Evolutionary conservation across 1,140 invertebrate species (phyloP).

Genomic region (Calliopsis andreniformis): DNA sequence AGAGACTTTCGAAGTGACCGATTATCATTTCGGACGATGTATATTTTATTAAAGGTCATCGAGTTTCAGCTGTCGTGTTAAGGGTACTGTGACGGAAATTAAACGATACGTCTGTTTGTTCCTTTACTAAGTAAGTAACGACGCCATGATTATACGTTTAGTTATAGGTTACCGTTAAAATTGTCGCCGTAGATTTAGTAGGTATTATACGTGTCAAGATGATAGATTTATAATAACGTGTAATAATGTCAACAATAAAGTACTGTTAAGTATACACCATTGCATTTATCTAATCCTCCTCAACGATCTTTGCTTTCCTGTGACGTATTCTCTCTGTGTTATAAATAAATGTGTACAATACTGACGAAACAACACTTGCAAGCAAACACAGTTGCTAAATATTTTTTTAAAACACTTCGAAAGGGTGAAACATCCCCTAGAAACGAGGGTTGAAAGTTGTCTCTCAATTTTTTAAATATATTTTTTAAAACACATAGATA

Average conservation of each 20-base stretch:
- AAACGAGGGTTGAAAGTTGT: too few relatives aligned
- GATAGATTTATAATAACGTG: constrained; percentile 77
- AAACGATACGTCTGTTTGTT: constrained; percentile 58
- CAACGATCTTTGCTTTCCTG: not conserved
- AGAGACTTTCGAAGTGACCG: not conserved
- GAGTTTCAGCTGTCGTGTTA: constrained; percentile 32
- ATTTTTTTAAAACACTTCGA: too few relatives aligned
- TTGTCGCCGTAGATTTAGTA: constrained; percentile 65
- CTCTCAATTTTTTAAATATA: too few relatives aligned
- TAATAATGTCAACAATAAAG: constrained; percentile 72
- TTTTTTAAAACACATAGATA: too few relatives aligned
- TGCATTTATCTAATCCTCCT: not conserved
- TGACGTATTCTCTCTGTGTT: too few relatives aligned
- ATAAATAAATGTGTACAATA: too few relatives aligned
- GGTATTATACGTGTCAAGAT: constrained; percentile 73
- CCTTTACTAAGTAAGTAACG: constrained; percentile 57
- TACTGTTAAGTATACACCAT: constrained; percentile 68
- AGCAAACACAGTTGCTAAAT: too few relatives aligned
- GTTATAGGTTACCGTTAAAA: constrained; percentile 63
- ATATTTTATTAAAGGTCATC: constrained; percentile 54
- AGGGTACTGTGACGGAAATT: constrained; percentile 47
- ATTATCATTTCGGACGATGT: constrained; percentile 33
- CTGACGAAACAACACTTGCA: too few relatives aligned
- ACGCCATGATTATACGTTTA: constrained; percentile 63
- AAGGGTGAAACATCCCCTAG: too few relatives aligned